Conservation (phyloP, 2,113 vertebrate genomes). For the Aramus guarauna region DNA sequence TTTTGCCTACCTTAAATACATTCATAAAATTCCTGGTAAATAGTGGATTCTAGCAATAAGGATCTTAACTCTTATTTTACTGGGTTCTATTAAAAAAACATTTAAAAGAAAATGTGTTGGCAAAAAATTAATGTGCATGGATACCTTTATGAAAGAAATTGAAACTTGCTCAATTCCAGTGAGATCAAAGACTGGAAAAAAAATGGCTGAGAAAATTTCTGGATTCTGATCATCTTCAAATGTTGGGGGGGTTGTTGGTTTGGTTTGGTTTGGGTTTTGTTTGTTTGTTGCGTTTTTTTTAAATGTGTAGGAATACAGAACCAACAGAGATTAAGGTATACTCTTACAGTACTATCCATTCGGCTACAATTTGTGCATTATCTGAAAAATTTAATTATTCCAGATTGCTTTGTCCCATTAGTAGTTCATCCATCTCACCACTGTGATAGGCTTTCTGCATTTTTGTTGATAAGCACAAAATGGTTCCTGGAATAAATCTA, state of each 20-base stretch:
- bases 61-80: not conserved
- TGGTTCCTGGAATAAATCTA: constrained; percentile 38
- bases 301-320: not conserved
- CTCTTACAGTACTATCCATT: not conserved
- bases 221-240: not conserved
- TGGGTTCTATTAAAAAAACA: not conserved
- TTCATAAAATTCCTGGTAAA: not conserved
- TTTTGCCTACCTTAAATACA: not conserved
- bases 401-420: constrained; percentile 31
- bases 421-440: constrained; percentile 41
- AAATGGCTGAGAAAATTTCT: not conserved
- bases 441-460: constrained; percentile 4
- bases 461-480: constrained; percentile 38
- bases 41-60: not conserved
- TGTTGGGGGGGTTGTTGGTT: rapidly evolving
- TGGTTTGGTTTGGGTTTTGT: too few relatives aligned
- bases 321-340: not conserved
- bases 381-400: constrained; percentile 34
- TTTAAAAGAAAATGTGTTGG: not conserved
- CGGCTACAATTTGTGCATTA: not conserved
- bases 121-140: not conserved
- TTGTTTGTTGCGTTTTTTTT: not conserved
- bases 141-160: not conserved
- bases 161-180: not conserved
- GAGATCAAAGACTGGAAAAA: not conserved